Conservation (phyloP, 2,888 invertebrate genomes). For the Meta bourneti region DNA sequence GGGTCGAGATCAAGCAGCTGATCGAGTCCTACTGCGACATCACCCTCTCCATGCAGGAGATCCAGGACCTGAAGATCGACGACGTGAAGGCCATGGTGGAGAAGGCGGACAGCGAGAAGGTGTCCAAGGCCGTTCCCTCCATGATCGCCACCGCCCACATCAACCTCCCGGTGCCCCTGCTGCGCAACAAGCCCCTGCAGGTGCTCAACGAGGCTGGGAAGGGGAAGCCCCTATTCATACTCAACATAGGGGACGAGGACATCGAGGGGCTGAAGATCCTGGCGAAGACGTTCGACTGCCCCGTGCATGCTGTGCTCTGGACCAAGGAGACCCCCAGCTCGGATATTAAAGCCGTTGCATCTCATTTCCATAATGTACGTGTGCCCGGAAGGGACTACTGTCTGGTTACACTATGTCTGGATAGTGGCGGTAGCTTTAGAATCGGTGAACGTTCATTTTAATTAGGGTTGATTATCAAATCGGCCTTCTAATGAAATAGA, state of each 20-base stretch:
- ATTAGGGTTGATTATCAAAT: not conserved
- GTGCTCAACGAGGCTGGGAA: constrained; percentile 82
- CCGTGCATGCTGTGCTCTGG: constrained; percentile 93
- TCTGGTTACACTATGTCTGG: not conserved
- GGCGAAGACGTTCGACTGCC: constrained; percentile 88
- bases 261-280: not conserved
- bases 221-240: constrained; percentile 81
- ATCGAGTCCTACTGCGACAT: constrained; percentile 89
- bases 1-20: constrained; percentile 80
- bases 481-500: no score
- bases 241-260: constrained; percentile 83
- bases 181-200: constrained; percentile 87
- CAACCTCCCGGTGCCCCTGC: constrained; percentile 85
- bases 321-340: constrained; percentile 81
- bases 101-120: constrained; percentile 17
- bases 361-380: constrained; percentile 78
- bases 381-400: not conserved
- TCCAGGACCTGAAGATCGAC: constrained; percentile 90
- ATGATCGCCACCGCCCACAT: constrained; percentile 84
- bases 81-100: constrained; percentile 82
- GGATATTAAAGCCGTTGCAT: constrained; percentile 65
- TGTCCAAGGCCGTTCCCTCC: constrained; percentile 9
- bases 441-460: not conserved
- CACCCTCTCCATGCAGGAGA: constrained; percentile 93
- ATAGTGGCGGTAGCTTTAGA: not conserved